Percentiles rank a stretch among this genome's conserved stretches.
These are phyloP conservation scores for Drosophila paramelanica DNA, from an alignment of 2,888 invertebrate species.

Conservation along the genomic window DNA sequence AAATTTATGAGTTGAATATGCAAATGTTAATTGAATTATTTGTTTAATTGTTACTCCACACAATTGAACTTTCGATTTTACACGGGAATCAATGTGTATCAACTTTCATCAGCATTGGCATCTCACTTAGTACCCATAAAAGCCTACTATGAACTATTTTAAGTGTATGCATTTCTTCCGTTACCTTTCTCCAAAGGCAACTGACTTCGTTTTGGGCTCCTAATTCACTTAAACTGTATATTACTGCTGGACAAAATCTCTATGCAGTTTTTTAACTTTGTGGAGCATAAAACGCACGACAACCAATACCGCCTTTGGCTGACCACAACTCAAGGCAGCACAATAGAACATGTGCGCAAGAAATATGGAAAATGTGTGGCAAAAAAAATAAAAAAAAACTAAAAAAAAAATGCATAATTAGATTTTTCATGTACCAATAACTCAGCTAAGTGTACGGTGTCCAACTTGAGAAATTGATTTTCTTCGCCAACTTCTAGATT, in stretches of 20 bases:
- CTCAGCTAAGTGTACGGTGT: constrained; percentile 61
- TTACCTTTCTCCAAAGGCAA: constrained; percentile 35
- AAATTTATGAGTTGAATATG: constrained; percentile 63
- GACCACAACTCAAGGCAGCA: constrained; percentile 52
- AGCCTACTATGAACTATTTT: constrained; percentile 26
- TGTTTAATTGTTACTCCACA: constrained; percentile 24
- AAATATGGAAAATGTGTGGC: constrained; percentile 26
- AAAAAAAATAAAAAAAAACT: constrained; percentile 7
- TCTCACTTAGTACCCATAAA: constrained; percentile 13
- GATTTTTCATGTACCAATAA: constrained; percentile 77
- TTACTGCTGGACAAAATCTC: constrained; percentile 52
- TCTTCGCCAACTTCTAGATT: constrained; percentile 38
- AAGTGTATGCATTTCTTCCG: constrained; percentile 19
- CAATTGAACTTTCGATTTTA: constrained; percentile 59
- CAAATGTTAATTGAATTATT: constrained; percentile 66
- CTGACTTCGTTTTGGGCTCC: constrained; percentile 74
- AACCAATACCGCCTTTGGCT: constrained; percentile 37
- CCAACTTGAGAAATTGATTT: constrained; percentile 77
- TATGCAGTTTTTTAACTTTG: constrained; percentile 60
- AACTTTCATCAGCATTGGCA: constrained; percentile 48
- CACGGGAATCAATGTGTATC: constrained; percentile 44
- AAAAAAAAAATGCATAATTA: constrained; percentile 66
- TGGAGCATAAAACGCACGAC: constrained; percentile 79
- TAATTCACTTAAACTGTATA: constrained; percentile 70
- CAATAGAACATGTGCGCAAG: constrained; percentile 42